Evolutionary conservation across 2,113 vertebrate genomes (phyloP), one percentile per base, ranked within the genome.

Genomic region (Vanacampus margaritifer): DNA sequence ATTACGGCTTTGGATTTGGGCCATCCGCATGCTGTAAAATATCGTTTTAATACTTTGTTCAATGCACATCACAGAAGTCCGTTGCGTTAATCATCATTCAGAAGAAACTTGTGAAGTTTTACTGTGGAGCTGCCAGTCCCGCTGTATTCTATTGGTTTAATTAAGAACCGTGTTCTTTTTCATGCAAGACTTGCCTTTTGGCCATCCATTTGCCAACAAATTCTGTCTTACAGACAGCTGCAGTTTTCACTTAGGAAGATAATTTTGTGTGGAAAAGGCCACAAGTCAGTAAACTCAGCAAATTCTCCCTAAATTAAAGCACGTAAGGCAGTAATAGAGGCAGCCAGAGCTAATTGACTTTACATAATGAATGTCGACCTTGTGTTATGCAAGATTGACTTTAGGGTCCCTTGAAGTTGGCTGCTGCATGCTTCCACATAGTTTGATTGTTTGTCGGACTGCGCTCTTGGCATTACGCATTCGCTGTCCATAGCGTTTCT

Each of bases 61-160:
- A 78, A 74, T 78, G 73, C 68, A 85, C 79, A 88, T 88, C 85
- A 79, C 81, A 82, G 75, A 76, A 83, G 80, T 79, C 85, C 70
- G 72, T 82, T 53, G 75, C 87, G 83, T 87, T 80, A 88, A 88
- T 88, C 84, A 86, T 85, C 72, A 65, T 73, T 80, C 76, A 54
- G 71, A 84, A 83, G 79, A 83, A 85, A 86, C 75, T 82, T 86
- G 81, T 77, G 76, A 72, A 79, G 71, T 83, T 83, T 84, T 77
- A 81, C 71, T 62, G 78, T 75, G 56, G 74, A 84, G 80, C 75
- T 78, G 80, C 80, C 79, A 72, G 59, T 37, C 73, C 74, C n/a
- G 66, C 79, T 75, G 62, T 76, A 53, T 82, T 80, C 80, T 73
- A 69, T 69, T 51, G 68, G 79, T 78, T 87, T 85, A 81, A 88